These are phyloP conservation scores for Elmis aenea DNA, from an alignment of 2,888 invertebrate species.

Conservation along the genomic window DNA sequence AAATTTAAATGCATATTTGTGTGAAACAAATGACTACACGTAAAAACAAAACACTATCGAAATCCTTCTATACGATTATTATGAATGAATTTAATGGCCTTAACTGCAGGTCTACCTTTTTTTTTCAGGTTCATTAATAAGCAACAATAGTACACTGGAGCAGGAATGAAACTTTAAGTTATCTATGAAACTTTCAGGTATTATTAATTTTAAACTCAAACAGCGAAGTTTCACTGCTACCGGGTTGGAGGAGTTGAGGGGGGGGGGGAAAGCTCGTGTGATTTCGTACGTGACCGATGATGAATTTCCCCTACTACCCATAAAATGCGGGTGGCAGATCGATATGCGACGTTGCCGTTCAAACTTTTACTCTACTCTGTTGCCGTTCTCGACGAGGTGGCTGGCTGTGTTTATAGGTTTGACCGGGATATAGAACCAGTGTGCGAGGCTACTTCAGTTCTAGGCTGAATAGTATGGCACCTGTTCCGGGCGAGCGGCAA, in stretches of 20 bases:
- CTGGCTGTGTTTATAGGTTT: constrained; percentile 19
- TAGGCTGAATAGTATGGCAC: constrained; percentile 23
- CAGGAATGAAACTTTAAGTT: no score
- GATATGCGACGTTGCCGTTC: constrained; percentile 28
- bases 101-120: no score
- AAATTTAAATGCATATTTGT: no score
- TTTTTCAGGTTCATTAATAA: no score
- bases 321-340: constrained; percentile 33
- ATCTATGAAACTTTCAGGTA: no score
- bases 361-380: no score
- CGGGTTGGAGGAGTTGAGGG: constrained; percentile 3
- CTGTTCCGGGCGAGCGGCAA: constrained; percentile 22
- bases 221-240: constrained; percentile 16
- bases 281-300: constrained; percentile 24
- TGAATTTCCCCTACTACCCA: constrained; percentile 23
- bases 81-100: no score
- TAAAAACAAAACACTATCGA: no score
- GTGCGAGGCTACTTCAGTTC: constrained; percentile 28
- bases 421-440: constrained; percentile 27
- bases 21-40: no score
- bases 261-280: constrained; percentile 19
- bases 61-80: no score
- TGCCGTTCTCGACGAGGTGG: no score
- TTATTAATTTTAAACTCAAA: constrained; percentile 18
- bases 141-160: no score